A percentile compares a stretch with the other conserved stretches of the same genome.
Evolutionary conservation across 1,140 invertebrate genomes (phyloP).

Genomic region (Dinoponera quadriceps): DNA sequence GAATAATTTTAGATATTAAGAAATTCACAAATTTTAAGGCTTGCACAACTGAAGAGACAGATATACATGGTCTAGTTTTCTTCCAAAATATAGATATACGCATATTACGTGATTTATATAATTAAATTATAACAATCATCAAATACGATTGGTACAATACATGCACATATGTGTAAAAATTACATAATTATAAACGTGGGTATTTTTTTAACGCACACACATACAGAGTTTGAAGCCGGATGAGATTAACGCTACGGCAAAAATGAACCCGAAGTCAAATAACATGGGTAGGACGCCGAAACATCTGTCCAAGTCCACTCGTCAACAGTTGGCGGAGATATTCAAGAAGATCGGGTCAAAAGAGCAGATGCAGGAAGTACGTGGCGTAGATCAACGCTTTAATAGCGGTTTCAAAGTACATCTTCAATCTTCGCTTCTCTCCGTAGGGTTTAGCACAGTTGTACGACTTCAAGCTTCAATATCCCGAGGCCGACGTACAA

Average conservation of each 20-base stretch:
- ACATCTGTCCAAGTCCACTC: slow-evolving; percentile 90
- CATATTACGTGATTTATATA: no score
- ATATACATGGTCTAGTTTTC: no score
- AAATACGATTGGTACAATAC: no score
- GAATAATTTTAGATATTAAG: no score
- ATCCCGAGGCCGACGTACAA: slow-evolving; percentile 95
- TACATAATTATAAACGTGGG: no score
- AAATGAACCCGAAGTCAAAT: slow-evolving; percentile 81
- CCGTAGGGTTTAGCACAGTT: slow-evolving; percentile 92
- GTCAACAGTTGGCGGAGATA: slow-evolving; percentile 95
- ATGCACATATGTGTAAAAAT: no score
- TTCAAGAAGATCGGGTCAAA: slow-evolving; percentile 97
- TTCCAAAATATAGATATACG: no score
- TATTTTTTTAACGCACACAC: slow-evolving; percentile 47
- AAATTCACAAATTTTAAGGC: no score
- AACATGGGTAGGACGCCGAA: slow-evolving; percentile 82
- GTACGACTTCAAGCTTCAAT: slow-evolving; percentile 95
- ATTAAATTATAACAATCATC: no score
- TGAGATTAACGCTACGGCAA: slow-evolving; percentile 83
- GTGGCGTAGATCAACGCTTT: not conserved
- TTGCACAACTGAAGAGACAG: no score
- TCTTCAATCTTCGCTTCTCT: not conserved
- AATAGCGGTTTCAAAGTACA: not conserved
- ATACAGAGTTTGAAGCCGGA: slow-evolving; percentile 85
- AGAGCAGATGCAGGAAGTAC: slow-evolving; percentile 93